A percentile compares a stretch with the other conserved stretches of the same genome.
Evolutionary conservation across 1,140 invertebrate genomes (phyloP).

Genomic region (Brachionus koreanus): DNA sequence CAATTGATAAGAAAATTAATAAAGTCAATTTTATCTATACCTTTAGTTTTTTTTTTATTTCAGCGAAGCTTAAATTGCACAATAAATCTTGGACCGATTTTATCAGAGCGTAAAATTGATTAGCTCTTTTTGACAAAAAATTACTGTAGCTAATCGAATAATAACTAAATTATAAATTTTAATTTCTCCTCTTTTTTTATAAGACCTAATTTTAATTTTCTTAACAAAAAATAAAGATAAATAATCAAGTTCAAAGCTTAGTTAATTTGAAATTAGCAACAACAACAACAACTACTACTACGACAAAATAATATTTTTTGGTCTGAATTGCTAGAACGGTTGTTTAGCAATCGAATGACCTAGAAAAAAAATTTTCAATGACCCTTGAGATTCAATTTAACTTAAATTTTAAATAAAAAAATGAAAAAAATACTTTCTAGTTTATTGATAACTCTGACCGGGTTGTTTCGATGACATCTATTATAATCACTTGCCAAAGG

Average conservation of each 20-base stretch:
- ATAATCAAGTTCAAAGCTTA: neutral
- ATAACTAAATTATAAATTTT: no score
- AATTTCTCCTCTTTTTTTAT: no score
- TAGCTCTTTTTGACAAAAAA: no score
- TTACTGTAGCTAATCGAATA: no score
- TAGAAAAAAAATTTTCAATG: neutral
- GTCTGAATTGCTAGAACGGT: neutral
- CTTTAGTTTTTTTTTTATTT: neutral
- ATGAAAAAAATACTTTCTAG: neutral
- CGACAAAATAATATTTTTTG: no score
- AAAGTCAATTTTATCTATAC: neutral
- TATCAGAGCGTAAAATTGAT: no score
- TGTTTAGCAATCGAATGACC: neutral
- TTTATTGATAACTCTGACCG: neutral
- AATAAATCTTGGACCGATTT: neutral
- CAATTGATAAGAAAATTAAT: neutral
- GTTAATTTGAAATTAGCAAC: no score
- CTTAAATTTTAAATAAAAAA: neutral
- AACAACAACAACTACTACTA: no score
- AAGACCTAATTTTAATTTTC: neutral
- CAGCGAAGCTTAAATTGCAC: neutral
- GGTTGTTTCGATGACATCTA: neutral
- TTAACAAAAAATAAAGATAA: neutral
- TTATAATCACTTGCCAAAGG: neutral
- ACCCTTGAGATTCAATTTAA: neutral